phyloP scores from a whole-genome alignment of 2,797 vertebrate genomes.

The Enteromius argenteus region DNA sequence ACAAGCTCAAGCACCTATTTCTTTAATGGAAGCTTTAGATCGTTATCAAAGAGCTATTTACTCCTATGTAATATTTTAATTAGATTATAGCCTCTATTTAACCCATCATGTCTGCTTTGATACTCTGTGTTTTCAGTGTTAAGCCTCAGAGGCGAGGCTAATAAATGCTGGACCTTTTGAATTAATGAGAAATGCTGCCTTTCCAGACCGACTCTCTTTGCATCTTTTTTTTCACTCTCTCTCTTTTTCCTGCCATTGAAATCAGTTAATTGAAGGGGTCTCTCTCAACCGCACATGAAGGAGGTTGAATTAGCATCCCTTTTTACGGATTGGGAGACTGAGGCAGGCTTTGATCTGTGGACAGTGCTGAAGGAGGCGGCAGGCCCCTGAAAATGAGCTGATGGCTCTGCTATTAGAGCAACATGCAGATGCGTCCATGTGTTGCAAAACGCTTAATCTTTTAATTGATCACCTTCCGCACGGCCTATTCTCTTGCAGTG shows the following conservation, averaged over 20 bases:
- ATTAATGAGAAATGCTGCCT: slow-evolving; percentile 94
- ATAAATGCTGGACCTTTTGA: slow-evolving; percentile 92
- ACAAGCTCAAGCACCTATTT: slow-evolving; percentile 88
- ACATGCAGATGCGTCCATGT: slow-evolving; percentile 92
- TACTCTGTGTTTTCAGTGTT: slow-evolving; percentile 91
- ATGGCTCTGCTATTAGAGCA: slow-evolving; percentile 92
- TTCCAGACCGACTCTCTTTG: slow-evolving; percentile 88
- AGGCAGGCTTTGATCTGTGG: slow-evolving; percentile 93
- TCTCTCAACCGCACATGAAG: slow-evolving; percentile 95
- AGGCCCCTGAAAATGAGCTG: slow-evolving; percentile 97
- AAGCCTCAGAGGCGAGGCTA: slow-evolving; percentile 95
- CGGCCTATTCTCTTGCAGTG: slow-evolving; percentile 73
- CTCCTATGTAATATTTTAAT: slow-evolving; percentile 98
- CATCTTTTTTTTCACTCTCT: slow-evolving; percentile 78
- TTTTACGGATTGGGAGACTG: slow-evolving; percentile 89
- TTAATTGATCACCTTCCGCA: slow-evolving; percentile 97
- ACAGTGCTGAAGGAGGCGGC: slow-evolving; percentile 86
- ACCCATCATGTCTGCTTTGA: slow-evolving; percentile 98
- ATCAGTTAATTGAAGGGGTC: slow-evolving; percentile 99
- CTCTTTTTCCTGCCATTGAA: slow-evolving; percentile 88
- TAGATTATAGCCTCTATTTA: slow-evolving; percentile 99
- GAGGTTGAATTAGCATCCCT: slow-evolving; percentile 95
- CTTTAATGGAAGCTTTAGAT: slow-evolving; percentile 94
- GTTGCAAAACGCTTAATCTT: slow-evolving; percentile 98
- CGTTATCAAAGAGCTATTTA: slow-evolving; percentile 99